A percentile compares a stretch with the other conserved stretches of the same genome.
Conservation (phyloP, 2,888 invertebrate species). For the Drosophila anceps region DNA sequence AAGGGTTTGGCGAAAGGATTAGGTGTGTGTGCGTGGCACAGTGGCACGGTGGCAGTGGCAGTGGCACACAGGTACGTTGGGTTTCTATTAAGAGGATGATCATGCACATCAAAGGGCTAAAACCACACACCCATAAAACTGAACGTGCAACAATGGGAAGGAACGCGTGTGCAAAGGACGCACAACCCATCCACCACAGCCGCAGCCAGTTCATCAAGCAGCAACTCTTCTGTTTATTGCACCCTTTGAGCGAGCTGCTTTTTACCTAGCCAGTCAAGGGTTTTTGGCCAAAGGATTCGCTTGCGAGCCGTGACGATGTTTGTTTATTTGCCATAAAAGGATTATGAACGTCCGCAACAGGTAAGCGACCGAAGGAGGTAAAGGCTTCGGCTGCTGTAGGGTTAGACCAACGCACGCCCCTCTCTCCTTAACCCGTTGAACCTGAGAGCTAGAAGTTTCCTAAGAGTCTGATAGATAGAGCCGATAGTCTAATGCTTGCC, state of each 20-base stretch:
- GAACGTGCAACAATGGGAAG: slow-evolving; percentile 62
- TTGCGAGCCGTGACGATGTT: slow-evolving; percentile 39
- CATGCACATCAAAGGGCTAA: slow-evolving; percentile 84
- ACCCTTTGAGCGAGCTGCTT: slow-evolving; percentile 67
- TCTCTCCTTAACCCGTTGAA: slow-evolving; percentile 71
- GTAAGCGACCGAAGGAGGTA: slow-evolving; percentile 40
- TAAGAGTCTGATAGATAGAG: not conserved
- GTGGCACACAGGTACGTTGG: slow-evolving; percentile 36
- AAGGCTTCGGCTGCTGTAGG: slow-evolving; percentile 57
- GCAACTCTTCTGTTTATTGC: slow-evolving; percentile 74
- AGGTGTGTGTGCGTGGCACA: slow-evolving; percentile 37
- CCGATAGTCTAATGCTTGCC: not conserved
- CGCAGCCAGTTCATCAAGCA: slow-evolving; percentile 42
- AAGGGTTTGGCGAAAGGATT: slow-evolving; percentile 73
- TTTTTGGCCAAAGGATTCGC: slow-evolving; percentile 32
- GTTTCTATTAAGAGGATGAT: slow-evolving; percentile 84
- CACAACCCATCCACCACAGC: slow-evolving; percentile 32
- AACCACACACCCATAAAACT: slow-evolving; percentile 85
- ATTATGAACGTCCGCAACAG: slow-evolving; percentile 78
- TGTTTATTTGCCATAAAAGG: slow-evolving; percentile 84
- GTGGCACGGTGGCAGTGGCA: slow-evolving; percentile 19
- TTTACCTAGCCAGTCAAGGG: slow-evolving; percentile 70
- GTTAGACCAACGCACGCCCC: slow-evolving; percentile 55
- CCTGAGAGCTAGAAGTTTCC: not conserved
- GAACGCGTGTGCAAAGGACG: slow-evolving; percentile 33